phyloP scores from a whole-genome alignment of 2,113 vertebrate species.

The Parotia lawesii region DNA sequence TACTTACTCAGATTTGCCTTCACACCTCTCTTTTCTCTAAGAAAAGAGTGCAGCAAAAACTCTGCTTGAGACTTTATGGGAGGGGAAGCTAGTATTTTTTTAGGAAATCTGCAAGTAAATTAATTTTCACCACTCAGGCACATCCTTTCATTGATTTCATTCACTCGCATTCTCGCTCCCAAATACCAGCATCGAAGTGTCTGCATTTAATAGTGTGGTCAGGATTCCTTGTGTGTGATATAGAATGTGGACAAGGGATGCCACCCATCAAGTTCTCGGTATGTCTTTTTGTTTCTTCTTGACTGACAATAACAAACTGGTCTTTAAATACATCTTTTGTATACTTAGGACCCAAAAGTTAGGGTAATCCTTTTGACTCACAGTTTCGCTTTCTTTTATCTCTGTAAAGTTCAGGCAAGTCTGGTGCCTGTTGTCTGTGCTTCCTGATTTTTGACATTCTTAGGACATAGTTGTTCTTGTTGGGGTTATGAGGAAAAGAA shows the following conservation, averaged over 20 bases:
- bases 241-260: neutral
- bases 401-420: neutral
- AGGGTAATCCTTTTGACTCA: neutral
- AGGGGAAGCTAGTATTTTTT: neutral
- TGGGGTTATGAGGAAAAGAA: neutral
- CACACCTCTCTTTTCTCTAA: neutral
- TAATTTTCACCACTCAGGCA: neutral
- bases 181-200: neutral
- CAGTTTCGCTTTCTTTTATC: neutral
- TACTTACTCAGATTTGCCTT: neutral
- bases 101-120: neutral
- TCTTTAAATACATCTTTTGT: neutral
- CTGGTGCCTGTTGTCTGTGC: neutral
- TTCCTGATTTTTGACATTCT: neutral
- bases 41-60: neutral
- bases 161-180: rapidly evolving
- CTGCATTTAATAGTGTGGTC: neutral
- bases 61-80: neutral
- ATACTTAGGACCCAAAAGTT: neutral
- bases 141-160: neutral
- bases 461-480: neutral
- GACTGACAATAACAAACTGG: neutral
- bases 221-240: neutral
- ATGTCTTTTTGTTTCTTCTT: neutral
- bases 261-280: neutral